Percentiles rank a stretch among this genome's conserved stretches.
These are phyloP conservation scores for Blomia tropicalis DNA, from an alignment of 2,888 invertebrate species.

Conservation along the genomic window DNA sequence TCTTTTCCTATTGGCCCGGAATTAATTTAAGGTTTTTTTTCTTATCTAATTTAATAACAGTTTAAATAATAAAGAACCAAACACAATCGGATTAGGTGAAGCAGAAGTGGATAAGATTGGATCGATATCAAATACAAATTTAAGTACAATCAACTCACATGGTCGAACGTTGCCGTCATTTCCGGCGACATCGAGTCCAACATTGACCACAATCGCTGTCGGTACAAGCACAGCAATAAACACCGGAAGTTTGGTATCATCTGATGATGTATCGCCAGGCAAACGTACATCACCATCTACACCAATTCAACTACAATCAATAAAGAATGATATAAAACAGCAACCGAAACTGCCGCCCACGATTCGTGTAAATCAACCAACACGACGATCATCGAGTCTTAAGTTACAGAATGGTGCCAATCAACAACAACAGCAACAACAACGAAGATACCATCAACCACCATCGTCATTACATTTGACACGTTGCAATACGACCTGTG, in stretches of 20 bases:
- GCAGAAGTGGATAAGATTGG: not conserved
- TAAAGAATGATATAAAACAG: too few species aligned
- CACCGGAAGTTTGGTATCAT: conserved; percentile 5
- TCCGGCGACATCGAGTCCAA: not conserved
- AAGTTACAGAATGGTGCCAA: conserved; percentile 2
- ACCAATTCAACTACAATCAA: too few species aligned
- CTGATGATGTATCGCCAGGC: too few species aligned
- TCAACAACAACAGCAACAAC: too few species aligned
- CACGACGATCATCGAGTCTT: not conserved
- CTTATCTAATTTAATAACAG: not conserved
- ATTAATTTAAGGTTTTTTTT: not conserved
- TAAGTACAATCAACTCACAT: not conserved
- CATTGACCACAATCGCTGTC: not conserved
- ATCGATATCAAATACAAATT: not conserved
- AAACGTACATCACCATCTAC: not conserved
- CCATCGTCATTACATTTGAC: too few species aligned
- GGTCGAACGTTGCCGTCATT: too few species aligned
- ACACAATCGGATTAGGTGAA: not conserved
- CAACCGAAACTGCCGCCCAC: too few species aligned
- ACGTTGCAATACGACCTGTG: not conserved
- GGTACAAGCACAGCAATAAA: not conserved
- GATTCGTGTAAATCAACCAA: not conserved
- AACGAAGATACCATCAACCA: too few species aligned
- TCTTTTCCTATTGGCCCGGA: not conserved
- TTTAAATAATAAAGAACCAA: not conserved